Evolutionary conservation across 2,113 vertebrate genomes (phyloP), one percentile per base, ranked within the genome.

Genomic region (Dromiciops gliroides): DNA sequence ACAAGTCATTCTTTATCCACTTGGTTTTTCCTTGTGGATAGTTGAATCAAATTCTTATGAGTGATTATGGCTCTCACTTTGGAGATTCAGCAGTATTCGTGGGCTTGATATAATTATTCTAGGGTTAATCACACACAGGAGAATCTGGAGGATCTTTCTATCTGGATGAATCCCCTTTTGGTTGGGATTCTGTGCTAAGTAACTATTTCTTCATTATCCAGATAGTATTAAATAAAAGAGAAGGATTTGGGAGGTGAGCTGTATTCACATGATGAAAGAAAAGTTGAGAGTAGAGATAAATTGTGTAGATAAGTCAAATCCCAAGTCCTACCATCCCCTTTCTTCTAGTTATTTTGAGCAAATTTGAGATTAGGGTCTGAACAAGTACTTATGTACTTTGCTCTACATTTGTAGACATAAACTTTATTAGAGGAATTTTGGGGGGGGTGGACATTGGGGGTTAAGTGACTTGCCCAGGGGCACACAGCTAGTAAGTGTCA

Each of bases 351-450:
- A 83, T 83, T 44, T 83, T 83, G 67, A 44, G 67, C 67, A 83
- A 83, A 44, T 22, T 2, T 83, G 37, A 83, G 37, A 44, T 83
- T 8, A 83, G 67, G 16, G 37, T 44, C 14, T 83, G 37, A 83
- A 44, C 44, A 44, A 67, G 12, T 31, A 2, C 10, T 83, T 83
- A 37, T 44, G 16, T 83, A 22, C 37, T 83, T 83, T 22, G 19
- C 37, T n/a, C 67, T 83, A n/a, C 37, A 83, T 22, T 83, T n/a
- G 19, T 83, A 44, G 37, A 50, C 49, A 83, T 67, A 89, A n/a
- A 3, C 3, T 67, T 50, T 93, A 31, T 8, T 88, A 24, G 50
- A 94, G 22, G 48, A 95, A 95, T 90, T 96, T 67, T 50, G n/a
- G n/a, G n/a, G n/a, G n/a, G n/a, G n/a, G n/a, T n/a, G n/a, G n/a